Evolutionary conservation across 92 coral and sea anemone genomes (phyloP).

Genomic region (Palythoa caribaeorum): DNA sequence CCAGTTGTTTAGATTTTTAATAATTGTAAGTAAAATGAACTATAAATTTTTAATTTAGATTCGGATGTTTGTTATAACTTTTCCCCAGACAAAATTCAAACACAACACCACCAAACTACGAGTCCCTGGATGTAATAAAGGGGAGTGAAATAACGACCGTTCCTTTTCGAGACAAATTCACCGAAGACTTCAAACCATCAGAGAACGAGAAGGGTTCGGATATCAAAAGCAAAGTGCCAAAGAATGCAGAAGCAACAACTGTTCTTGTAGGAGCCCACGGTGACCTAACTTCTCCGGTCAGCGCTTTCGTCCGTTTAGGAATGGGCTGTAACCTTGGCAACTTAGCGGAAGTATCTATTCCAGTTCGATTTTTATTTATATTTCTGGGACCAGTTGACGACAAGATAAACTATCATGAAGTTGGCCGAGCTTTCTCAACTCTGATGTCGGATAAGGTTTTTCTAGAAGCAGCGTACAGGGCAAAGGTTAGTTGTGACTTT

Average conservation of each 20-base stretch:
- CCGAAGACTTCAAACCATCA: slow-evolving; percentile 24
- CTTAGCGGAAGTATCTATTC: slow-evolving; percentile 89
- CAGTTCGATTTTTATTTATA: slow-evolving; percentile 89
- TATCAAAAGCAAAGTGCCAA: slow-evolving; percentile 74
- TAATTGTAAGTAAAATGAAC: no score
- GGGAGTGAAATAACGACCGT: background rate
- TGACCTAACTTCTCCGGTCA: slow-evolving; percentile 65
- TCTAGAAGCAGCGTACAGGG: slow-evolving; percentile 80
- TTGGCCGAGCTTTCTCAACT: slow-evolving; percentile 92
- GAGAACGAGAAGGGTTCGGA: slow-evolving; percentile 48
- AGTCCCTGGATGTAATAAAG: background rate
- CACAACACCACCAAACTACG: background rate
- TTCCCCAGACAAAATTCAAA: background rate
- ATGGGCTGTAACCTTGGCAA: slow-evolving; percentile 89
- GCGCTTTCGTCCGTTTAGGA: slow-evolving; percentile 89
- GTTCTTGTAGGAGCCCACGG: slow-evolving; percentile 89
- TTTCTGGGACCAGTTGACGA: slow-evolving; percentile 84
- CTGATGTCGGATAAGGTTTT: slow-evolving; percentile 93
- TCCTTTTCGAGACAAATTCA: background rate
- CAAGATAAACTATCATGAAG: slow-evolving; percentile 77
- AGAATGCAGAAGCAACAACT: slow-evolving; percentile 91
- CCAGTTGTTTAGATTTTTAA: no score
- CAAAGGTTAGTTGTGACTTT: slow-evolving; percentile 62
- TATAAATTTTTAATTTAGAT: background rate
- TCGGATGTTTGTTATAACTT: background rate